Conservation (phyloP, 2,113 vertebrate species). For the Seriola aureovittata region DNA sequence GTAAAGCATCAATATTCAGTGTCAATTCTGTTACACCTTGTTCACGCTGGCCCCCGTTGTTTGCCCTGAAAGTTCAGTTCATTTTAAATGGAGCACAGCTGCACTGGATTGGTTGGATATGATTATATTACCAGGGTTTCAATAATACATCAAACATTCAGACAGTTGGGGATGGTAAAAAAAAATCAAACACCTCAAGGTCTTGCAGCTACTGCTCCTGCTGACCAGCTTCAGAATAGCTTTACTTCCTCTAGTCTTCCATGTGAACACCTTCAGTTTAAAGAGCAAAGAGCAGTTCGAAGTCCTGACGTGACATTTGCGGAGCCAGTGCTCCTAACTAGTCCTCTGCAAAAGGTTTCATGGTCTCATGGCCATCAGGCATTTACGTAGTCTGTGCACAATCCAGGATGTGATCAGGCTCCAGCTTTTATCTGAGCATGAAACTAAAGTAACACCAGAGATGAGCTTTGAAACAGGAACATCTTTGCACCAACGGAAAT, state of each 20-base stretch:
- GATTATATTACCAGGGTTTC: background rate
- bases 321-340: no score
- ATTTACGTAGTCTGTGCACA: background rate
- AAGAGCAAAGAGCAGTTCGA: no score
- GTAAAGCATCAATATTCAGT: background rate
- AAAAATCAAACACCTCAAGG: background rate
- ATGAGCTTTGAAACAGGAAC: no score
- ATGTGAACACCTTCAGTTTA: no score
- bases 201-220: background rate
- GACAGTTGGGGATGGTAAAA: background rate
- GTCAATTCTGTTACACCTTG: background rate
- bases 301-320: no score
- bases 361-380: no score
- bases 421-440: background rate
- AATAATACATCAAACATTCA: slow-evolving; percentile 10
- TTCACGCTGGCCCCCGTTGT: background rate
- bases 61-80: background rate
- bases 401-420: background rate
- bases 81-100: background rate
- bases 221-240: no score
- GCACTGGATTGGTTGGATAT: background rate
- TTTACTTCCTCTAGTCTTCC: background rate
- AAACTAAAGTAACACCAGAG: background rate
- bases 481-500: no score
- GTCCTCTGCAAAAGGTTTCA: background rate